These are phyloP conservation scores for Triplophysa rosa DNA, from an alignment of 2,113 vertebrate genomes.

Conservation along the genomic window DNA sequence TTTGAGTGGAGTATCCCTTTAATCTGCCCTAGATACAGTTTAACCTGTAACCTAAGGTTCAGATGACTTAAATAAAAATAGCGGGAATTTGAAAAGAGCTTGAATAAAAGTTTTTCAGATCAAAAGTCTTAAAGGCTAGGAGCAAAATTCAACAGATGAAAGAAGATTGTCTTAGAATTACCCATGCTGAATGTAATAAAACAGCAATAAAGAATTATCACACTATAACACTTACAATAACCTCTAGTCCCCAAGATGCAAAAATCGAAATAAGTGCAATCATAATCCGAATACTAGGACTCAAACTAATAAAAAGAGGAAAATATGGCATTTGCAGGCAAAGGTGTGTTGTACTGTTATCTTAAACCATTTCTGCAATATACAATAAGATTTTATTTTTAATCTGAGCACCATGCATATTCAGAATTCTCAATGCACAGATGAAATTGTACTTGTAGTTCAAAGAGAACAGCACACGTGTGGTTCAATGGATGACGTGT, in stretches of 20 bases:
- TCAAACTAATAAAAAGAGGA: conserved; percentile 67
- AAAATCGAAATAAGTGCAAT: conserved; percentile 34
- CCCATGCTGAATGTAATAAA: conserved; percentile 43
- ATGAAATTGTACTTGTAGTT: conserved; percentile 53
- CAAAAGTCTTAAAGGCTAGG: neutral
- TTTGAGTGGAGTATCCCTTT: neutral
- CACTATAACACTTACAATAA: conserved; percentile 1
- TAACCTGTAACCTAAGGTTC: conserved; percentile 28
- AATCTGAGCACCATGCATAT: conserved; percentile 37
- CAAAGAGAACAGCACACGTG: conserved; percentile 75
- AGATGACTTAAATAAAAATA: conserved; percentile 21
- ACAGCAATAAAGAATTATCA: conserved; percentile 34
- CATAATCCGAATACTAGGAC: conserved; percentile 53
- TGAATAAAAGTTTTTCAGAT: neutral
- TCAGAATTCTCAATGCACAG: conserved; percentile 35
- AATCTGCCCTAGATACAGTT: conserved; percentile 33
- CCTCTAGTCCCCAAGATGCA: conserved; percentile 11
- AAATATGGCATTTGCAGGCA: conserved; percentile 72
- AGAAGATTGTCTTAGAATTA: neutral
- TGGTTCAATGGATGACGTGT: conserved; percentile 52
- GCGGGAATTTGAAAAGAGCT: neutral
- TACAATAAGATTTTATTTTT: conserved; percentile 22
- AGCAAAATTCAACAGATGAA: neutral
- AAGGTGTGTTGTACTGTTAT: conserved; percentile 72
- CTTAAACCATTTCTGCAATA: conserved; percentile 65